Evolutionary conservation across 2,797 vertebrate genomes (phyloP), one percentile per base, ranked within the genome.

Genomic region (Acrocephalus scirpaceus): DNA sequence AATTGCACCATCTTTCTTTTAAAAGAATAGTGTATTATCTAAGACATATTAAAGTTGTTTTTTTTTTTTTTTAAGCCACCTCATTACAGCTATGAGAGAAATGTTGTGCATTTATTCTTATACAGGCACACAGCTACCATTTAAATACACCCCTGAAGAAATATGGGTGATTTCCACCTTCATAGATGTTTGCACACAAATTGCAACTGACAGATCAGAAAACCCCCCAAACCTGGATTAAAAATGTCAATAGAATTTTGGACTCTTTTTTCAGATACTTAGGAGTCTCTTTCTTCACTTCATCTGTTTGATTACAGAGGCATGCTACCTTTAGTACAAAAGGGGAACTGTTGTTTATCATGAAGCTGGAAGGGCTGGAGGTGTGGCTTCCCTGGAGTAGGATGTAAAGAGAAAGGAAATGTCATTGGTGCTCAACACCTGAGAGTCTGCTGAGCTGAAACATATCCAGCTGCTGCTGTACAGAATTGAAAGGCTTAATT

Each of bases 401-500:
- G 47, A 16, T 3, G 8, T 4, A 26, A 82, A 40, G n/a, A 71
- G 20, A 51, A 73, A 44, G 20, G 40, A 88, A 91, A 64, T 11
- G 1, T 9, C 13, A 10, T 8, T 76, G 47, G 16, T 83, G 15
- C 16, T 18, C 62, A 80, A 5, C 15, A 61, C 26, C 50, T 42
- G 26, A 77, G 27, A 57, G 61, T 85, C 47, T 75, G 23, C 9
- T 4, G 45, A 76, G 8, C 7, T 56, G 38, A 90, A 92, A 75
- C 2, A 58, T 50, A 76, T n/a, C 21, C 2, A 6, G 4, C 27
- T 75, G 17, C 29, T 81, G 10, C 36, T 71, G 42, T 45, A 69
- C 5, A 20, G 34, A 57, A 48, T 27, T 0, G 0, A 56, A 86
- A 60, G 7, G 4, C 8, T 77, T 47, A 65, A 15, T 10, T 50